phyloP scores from a whole-genome alignment of 1,140 invertebrate genomes.

The Lepidurus apus region DNA sequence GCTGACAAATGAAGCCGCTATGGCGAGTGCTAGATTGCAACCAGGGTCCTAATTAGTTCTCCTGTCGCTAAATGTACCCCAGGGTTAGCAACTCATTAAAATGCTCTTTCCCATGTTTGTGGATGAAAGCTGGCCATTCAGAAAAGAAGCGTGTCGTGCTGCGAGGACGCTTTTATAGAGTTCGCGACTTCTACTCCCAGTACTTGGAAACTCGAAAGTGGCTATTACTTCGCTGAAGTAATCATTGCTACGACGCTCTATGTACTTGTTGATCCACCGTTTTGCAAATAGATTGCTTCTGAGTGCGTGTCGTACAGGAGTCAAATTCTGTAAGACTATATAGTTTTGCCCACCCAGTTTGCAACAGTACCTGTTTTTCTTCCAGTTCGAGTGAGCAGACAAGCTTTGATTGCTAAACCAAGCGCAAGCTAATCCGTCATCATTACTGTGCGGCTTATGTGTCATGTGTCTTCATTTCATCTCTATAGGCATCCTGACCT shows the following conservation, averaged over 20 bases:
- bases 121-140: neutral
- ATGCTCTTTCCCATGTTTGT: neutral
- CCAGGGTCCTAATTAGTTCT: constrained; percentile 8
- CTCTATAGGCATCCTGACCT: neutral
- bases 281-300: neutral
- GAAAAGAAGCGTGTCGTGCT: neutral
- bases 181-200: neutral
- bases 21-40: constrained; percentile 18
- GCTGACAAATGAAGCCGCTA: constrained; percentile 13
- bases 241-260: neutral
- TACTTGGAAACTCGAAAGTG: neutral
- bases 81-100: constrained; percentile 14
- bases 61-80: constrained; percentile 20
- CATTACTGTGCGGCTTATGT: constrained; percentile 21
- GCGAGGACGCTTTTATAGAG: neutral
- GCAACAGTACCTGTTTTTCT: constrained; percentile 19
- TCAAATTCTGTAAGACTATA: neutral
- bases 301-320: neutral
- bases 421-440: constrained; percentile 21
- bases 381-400: constrained; percentile 11
- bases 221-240: neutral
- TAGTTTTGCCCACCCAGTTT: constrained; percentile 2
- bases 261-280: neutral
- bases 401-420: constrained; percentile 22
- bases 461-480: constrained; percentile 14